Percentiles rank a stretch among this genome's conserved stretches.
These are phyloP conservation scores for Rhadinocentrus ornatus DNA, from an alignment of 2,797 vertebrate species.

Conservation along the genomic window DNA sequence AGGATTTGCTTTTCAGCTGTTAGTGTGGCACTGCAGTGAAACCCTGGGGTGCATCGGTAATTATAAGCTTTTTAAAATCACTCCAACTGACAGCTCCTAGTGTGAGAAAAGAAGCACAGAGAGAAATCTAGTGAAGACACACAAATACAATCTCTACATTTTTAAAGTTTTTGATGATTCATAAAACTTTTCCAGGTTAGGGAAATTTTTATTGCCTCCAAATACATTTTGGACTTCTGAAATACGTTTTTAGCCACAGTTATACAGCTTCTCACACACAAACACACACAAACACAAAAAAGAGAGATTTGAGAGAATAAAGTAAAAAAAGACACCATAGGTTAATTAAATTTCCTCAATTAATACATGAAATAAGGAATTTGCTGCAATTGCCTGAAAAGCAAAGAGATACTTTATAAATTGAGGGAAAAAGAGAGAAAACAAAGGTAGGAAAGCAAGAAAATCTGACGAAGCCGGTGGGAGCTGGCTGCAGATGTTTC, in stretches of 20 bases:
- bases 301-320: constrained; percentile 24
- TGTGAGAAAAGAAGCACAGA: constrained; percentile 9
- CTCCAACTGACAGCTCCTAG: constrained; percentile 45
- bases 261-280: neutral
- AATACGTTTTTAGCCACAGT: constrained; percentile 18
- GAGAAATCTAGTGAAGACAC: constrained; percentile 2
- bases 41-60: constrained; percentile 43
- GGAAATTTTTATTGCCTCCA: constrained; percentile 4
- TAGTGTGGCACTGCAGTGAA: constrained; percentile 29
- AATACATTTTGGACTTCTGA: neutral
- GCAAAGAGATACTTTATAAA: constrained; percentile 43
- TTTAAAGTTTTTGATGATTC: constrained; percentile 30
- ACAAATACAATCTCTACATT: constrained; percentile 35
- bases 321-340: constrained; percentile 17
- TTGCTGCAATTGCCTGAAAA: constrained; percentile 16
- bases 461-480: constrained; percentile 51
- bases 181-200: constrained; percentile 26
- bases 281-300: neutral
- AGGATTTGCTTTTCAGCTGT: constrained; percentile 39
- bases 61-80: constrained; percentile 55
- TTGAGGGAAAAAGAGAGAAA: neutral
- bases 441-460: constrained; percentile 13
- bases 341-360: constrained; percentile 30
- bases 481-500: constrained; percentile 73
- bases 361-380: constrained; percentile 33